Percentiles rank a stretch among this genome's conserved stretches.
Conservation (phyloP, 2,797 vertebrate species). For the Bradypus variegatus region DNA sequence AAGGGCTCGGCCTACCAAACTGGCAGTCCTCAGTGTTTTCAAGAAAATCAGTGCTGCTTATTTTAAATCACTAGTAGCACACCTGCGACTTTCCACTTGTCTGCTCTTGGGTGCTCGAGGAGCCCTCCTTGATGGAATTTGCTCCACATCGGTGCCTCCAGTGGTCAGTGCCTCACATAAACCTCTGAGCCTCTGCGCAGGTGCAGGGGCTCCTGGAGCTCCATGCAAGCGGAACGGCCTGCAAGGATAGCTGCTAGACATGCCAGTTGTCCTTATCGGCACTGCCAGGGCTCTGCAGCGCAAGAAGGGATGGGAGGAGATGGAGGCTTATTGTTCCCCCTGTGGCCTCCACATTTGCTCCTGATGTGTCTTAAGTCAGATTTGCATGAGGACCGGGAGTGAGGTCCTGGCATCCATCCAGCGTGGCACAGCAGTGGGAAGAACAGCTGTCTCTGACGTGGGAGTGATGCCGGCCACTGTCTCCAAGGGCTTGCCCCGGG, state of each 20-base stretch:
- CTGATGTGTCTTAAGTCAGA: not conserved
- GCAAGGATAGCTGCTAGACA: not conserved
- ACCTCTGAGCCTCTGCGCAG: not conserved
- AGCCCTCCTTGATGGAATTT: not conserved
- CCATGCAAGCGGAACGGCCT: too few relatives aligned
- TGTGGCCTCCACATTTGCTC: not conserved
- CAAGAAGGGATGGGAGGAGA: not conserved
- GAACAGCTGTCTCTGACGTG: fast-evolving
- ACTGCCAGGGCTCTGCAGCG: fast-evolving
- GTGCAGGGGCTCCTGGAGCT: too few relatives aligned
- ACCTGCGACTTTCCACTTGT: not conserved
- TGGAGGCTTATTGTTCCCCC: not conserved
- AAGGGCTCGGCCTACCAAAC: too few relatives aligned
- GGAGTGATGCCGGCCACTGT: not conserved
- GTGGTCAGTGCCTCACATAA: too few relatives aligned
- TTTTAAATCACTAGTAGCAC: fast-evolving
- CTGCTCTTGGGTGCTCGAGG: too few relatives aligned
- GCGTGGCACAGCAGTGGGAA: too few relatives aligned
- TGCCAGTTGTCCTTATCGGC: not conserved
- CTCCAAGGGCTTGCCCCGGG: fast-evolving
- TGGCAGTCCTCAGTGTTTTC: too few relatives aligned
- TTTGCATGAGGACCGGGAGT: fast-evolving
- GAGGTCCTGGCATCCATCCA: not conserved
- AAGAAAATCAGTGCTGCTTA: too few relatives aligned
- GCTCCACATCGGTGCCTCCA: fast-evolving